Conservation (phyloP, 2,113 vertebrate genomes). For the Tachuris rubrigastra region DNA sequence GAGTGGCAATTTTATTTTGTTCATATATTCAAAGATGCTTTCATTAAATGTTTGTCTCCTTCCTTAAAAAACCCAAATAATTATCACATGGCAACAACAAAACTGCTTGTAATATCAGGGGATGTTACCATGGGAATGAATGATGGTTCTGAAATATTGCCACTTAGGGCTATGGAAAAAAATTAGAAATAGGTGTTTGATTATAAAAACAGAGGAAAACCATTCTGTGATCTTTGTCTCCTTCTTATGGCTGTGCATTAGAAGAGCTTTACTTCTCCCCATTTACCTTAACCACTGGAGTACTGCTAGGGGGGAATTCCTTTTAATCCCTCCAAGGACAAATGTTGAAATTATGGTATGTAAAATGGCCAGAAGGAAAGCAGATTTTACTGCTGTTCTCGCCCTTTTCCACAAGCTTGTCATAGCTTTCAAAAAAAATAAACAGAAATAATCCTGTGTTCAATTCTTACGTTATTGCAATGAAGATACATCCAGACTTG, state of each 20-base stretch:
- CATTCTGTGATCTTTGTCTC: background rate
- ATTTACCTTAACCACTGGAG: background rate
- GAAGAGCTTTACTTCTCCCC: background rate
- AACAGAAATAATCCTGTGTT: background rate
- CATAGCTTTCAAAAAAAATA: background rate
- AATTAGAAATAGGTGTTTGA: constrained; percentile 2
- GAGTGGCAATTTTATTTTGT: constrained; percentile 1
- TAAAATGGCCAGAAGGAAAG: background rate
- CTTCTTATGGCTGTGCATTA: background rate
- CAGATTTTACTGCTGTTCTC: background rate
- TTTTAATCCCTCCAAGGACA: background rate
- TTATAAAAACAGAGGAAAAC: background rate
- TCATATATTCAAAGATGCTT: constrained; percentile 36
- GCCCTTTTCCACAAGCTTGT: background rate
- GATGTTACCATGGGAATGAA: constrained; percentile 63
- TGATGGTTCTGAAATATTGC: constrained; percentile 11
- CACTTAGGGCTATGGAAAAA: background rate
- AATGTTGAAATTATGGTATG: background rate
- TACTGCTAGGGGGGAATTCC: background rate
- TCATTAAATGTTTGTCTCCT: constrained; percentile 47
- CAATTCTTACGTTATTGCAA: background rate
- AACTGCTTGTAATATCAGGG: constrained; percentile 22
- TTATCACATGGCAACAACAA: constrained; percentile 11
- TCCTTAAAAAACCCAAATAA: constrained; percentile 5
- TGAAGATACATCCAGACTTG: background rate